Evolutionary conservation across 2,113 vertebrate species (phyloP).

Genomic region (Spea bombifrons): DNA sequence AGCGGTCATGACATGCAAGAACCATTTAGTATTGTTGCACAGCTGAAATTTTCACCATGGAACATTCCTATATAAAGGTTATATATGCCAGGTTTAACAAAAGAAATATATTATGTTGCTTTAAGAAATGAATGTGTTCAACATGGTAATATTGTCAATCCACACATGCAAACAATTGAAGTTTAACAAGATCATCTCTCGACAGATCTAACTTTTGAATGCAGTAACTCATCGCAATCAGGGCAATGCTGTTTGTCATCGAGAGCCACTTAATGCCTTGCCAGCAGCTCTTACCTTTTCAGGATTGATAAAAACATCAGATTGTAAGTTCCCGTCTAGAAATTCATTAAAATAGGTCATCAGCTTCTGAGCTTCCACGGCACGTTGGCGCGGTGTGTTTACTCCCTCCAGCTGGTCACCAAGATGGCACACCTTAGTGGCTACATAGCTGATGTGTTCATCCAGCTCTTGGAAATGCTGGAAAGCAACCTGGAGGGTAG

Average conservation of each 20-base stretch:
- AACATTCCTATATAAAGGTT: too few relatives aligned
- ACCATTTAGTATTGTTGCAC: too few relatives aligned
- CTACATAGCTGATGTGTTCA: slow-evolving; percentile 98
- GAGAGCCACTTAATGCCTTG: slow-evolving; percentile 69
- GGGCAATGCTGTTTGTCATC: slow-evolving; percentile 74
- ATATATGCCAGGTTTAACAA: too few relatives aligned
- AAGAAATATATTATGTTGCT: too few relatives aligned
- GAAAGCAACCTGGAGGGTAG: slow-evolving; percentile 84
- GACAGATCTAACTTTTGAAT: slow-evolving; percentile 60
- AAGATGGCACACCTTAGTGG: slow-evolving; percentile 98
- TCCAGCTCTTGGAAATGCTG: slow-evolving; percentile 98
- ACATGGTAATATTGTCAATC: slow-evolving; percentile 58
- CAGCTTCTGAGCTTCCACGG: slow-evolving; percentile 95
- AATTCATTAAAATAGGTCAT: slow-evolving; percentile 99
- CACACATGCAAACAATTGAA: slow-evolving; percentile 66
- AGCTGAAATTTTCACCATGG: too few relatives aligned
- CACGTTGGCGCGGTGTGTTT: slow-evolving; percentile 94
- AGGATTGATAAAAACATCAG: slow-evolving; percentile 97
- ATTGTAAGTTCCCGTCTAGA: slow-evolving; percentile 96
- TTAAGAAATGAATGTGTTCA: slow-evolving; percentile 55
- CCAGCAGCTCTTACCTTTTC: slow-evolving; percentile 86
- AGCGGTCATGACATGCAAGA: too few relatives aligned
- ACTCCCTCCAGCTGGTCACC: slow-evolving; percentile 97
- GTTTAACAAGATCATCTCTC: slow-evolving; percentile 61
- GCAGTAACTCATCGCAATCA: slow-evolving; percentile 66